These are phyloP conservation scores for Prinia subflava DNA, from an alignment of 2,113 vertebrate species.

Conservation along the genomic window DNA sequence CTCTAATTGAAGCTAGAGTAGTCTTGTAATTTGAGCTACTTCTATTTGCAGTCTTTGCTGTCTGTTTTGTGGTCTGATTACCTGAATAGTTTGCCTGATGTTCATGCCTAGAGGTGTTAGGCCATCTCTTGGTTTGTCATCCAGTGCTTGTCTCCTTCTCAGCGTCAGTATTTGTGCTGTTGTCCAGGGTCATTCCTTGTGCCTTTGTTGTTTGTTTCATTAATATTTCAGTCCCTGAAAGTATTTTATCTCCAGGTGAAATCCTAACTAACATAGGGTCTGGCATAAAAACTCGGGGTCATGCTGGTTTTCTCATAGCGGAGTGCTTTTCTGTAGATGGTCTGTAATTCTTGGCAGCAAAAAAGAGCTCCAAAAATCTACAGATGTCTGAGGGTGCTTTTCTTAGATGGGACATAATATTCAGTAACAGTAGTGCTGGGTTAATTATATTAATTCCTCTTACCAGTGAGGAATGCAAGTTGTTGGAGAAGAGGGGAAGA, in stretches of 20 bases:
- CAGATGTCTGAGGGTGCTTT: neutral
- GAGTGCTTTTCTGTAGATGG: neutral
- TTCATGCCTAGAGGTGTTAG: neutral
- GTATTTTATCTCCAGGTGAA: neutral
- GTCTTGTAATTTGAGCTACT: neutral
- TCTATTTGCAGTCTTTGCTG: neutral
- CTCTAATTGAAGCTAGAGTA: neutral
- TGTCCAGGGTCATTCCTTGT: neutral
- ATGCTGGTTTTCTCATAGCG: neutral
- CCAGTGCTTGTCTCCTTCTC: neutral
- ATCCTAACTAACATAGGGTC: neutral
- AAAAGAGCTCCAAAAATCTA: neutral
- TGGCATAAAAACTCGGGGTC: neutral
- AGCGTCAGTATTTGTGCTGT: rapidly evolving
- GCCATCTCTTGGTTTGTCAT: neutral
- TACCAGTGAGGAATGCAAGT: neutral
- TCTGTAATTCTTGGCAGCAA: neutral
- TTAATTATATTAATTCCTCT: too few species aligned
- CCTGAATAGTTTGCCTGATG: neutral
- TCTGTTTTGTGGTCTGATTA: neutral
- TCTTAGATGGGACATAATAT: neutral
- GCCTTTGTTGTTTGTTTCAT: neutral
- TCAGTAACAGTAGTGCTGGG: neutral
- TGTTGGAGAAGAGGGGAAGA: neutral
- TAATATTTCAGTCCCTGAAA: neutral